Evolutionary conservation across 2,113 vertebrate species (phyloP).

Genomic region (Laterallus jamaicensis): DNA sequence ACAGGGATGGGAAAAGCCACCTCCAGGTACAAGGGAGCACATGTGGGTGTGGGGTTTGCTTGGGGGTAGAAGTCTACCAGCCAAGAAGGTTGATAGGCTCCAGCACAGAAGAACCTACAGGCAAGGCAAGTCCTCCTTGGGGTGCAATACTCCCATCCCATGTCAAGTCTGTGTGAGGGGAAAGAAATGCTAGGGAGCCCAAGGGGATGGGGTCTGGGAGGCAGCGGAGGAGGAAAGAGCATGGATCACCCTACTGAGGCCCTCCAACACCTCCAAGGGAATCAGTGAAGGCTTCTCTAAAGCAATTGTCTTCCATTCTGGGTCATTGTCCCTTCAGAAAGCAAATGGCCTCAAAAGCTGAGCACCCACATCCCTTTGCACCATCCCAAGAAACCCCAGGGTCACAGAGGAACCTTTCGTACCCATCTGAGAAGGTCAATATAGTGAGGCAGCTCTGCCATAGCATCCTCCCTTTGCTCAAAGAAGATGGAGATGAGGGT

Average conservation of each 20-base stretch:
- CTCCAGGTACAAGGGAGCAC: not conserved
- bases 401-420: not conserved
- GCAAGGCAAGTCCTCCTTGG: not conserved
- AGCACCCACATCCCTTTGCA: not conserved
- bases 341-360: not conserved
- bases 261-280: not conserved
- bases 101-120: not conserved
- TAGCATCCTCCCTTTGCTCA: not conserved
- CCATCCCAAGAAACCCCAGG: not conserved
- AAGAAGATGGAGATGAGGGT: not conserved
- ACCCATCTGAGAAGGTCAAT: not conserved
- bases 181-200: not conserved
- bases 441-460: not conserved
- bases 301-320: not conserved
- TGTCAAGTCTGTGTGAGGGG: not conserved
- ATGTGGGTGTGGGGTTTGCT: not conserved
- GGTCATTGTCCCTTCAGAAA: not conserved
- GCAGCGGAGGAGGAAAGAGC: not conserved
- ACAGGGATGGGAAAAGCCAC: not conserved
- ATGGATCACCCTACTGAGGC: not conserved
- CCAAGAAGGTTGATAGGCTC: not conserved
- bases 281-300: not conserved
- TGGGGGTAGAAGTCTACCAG: not conserved
- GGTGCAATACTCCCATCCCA: not conserved
- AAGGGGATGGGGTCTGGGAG: not conserved